Evolutionary conservation across 1,140 invertebrate genomes (phyloP).

Genomic region (Nymphalis io): DNA sequence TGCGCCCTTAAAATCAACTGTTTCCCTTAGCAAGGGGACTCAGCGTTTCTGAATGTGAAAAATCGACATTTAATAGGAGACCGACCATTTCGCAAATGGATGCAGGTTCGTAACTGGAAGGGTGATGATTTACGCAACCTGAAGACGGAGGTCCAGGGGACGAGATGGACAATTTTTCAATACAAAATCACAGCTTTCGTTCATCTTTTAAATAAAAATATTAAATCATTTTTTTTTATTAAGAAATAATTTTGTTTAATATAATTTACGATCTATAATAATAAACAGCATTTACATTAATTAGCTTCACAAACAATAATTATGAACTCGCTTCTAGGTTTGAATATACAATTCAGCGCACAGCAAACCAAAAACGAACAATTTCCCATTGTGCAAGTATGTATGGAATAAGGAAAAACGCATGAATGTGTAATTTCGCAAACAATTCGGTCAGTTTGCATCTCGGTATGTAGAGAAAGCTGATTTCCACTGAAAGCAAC

Average conservation of each 20-base stretch:
- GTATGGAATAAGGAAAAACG: slow-evolving; percentile 15
- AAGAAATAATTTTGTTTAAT: too few relatives aligned
- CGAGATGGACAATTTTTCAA: slow-evolving; percentile 48
- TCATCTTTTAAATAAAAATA: neutral
- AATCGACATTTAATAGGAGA: slow-evolving; percentile 75
- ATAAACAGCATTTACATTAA: neutral
- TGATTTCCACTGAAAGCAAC: slow-evolving; percentile 33
- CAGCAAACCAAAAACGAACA: neutral
- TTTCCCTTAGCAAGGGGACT: slow-evolving; percentile 49
- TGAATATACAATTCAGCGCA: neutral
- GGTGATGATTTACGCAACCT: slow-evolving; percentile 71
- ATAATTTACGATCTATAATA: too few relatives aligned
- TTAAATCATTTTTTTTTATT: too few relatives aligned
- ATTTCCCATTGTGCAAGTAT: neutral
- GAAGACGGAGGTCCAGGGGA: slow-evolving; percentile 40
- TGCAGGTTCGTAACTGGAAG: slow-evolving; percentile 49
- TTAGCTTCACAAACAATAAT: neutral
- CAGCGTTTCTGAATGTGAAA: slow-evolving; percentile 62
- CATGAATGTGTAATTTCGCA: slow-evolving; percentile 25
- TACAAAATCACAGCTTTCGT: slow-evolving; percentile 32
- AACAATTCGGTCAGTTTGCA: slow-evolving; percentile 24
- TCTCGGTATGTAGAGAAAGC: slow-evolving; percentile 17
- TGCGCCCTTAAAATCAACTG: slow-evolving; percentile 48
- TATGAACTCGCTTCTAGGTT: neutral
- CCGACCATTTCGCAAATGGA: slow-evolving; percentile 71